Base-by-base conservation (phyloP, 2,888 invertebrate species). In the Drosophila eohydei region DNA sequence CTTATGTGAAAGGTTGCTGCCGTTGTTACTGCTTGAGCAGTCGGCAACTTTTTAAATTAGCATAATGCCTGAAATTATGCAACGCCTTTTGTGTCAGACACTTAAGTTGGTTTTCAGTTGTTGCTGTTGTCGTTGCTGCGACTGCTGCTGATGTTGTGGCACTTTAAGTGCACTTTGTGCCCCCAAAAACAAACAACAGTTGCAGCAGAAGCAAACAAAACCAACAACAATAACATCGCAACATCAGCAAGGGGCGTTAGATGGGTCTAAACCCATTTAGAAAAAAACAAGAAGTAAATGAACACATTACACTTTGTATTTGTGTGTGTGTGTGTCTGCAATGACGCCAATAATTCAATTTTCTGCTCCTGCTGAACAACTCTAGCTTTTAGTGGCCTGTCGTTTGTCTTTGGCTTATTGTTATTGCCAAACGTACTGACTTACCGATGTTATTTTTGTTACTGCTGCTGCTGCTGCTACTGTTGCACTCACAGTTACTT, bases 21-120 rank as follows among this genome's bases (percentile, higher is more conserved):
- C 51, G 57, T 32, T 62, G 61, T 66, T 70, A 50, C 67, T 74
- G 74, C 71, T 77, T 74, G 68, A 74, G 86, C 71, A 78, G 70
- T 74, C 71, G 77, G 74, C 67, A 86, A 85, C 78, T 80, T 74
- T 87, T 88, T 55, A 83, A 83, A 86, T 86, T 86, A 86, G 80
- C 89, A 89, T 86, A 86, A 89, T 87, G 89, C 84, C 80, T 77
- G 78, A 87, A 88, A 87, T 86, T 86, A 86, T 86, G 84, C 89
- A 88, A 80, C 77, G 83, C 58, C 74, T 83, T 78, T 85, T 71
- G 72, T 57, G 44, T 58, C 71, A 71, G 68, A 63, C 73, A 61
- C 68, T 76, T 56, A 46, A 78, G 78, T 51, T 57, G 56, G 44
- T 26, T 58, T 56, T 50, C 65, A 55, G 70, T 61, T 57, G 50